Base-by-base conservation (phyloP, 1,140 invertebrate species). In the Rhagoletis pomonella region DNA sequence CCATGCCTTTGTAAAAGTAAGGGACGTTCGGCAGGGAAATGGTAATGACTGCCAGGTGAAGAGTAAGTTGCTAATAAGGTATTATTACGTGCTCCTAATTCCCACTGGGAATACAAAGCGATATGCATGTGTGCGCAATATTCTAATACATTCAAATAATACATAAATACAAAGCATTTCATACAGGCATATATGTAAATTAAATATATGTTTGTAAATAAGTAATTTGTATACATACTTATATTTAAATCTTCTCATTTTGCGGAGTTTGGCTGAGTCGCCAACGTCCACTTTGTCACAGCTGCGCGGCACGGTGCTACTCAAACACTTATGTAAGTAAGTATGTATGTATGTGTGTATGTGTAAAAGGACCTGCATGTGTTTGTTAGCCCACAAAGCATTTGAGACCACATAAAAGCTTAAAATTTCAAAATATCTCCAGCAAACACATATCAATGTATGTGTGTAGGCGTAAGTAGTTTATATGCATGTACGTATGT, bases 271-370 rank as follows among this genome's bases (percentile, higher is more conserved):
- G 29, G 60, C 12, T 62, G 47, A 55, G 47, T 81, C 69, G 69
- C 73, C 73, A 81, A 50, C 73, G 73, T 81, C 73, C 73, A 81
- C 73, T 81, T 81, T 58, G 73, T 81, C 73, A 81, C 73, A 55
- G n/a, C 12, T 17, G 42, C 47, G 14, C 44, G 17, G 44, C 3
- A 12, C 69, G n/a, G 47, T 9, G n/a, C 4, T 55, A 50, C 3
- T 7, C 5, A 19, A 12, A 81, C 17, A 62, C 47, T 29, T 67
- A 67, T 17, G 5, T 67, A 67, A 4, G 39, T 67, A 5, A 2
- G 3, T 67, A 67, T 7, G 17, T 67, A 67, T 67, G 19, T 4
- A 62, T 62, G 10, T 58, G 3, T 55, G 2, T 10, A 9, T 50
- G 4, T 19, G 47, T 77, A 47, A n/a, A 77, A n/a, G 17, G 5